Base-by-base conservation (phyloP, 2,797 vertebrate species). In the Euphonia xanthogaster region DNA sequence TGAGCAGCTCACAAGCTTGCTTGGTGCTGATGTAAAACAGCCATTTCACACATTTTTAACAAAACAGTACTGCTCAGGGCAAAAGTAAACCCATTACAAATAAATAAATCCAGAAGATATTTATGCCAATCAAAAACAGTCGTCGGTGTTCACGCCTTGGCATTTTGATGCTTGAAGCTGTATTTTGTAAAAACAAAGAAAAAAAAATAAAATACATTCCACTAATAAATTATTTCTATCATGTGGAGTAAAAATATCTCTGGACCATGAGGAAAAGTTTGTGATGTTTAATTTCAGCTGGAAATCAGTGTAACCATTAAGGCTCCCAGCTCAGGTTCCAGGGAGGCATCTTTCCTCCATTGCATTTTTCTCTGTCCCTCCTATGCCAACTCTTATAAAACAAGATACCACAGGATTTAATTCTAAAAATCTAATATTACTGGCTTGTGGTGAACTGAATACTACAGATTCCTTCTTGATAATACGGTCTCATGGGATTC, bases 351-450 rank as follows among this genome's bases (percentile, higher is more conserved):
- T 82, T 97, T 95, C 92, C 94, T 91, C 88, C 93, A 94, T 24
- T 92, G 76, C 89, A 86, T 92, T 94, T 96, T 92, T 65, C 48
- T 66, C 53, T 70, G 44, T 94, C 86, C 83, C 61, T 95, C 87
- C 68, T 80, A 70, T 95, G 94, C 94, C 96, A 97, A 18, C 76
- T 94, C 97, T 97, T 97, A 97, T 97, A 97, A 97, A 97, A 97
- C 73, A 92, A 96, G 97, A 97, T 90, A 97, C 96, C 62, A 35
- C 28, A 65, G 95, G 94, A 90, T 97, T 97, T 97, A 77, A 97
- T 95, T 96, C 97, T 97, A 97, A 97, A 97, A 97, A 96, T 97
- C 97, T 97, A 97, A 86, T 97, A 95, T 96, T 97, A 97, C 97
- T 95, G 91, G 91, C 96, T 96, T 86, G 86, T 96, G 94, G 84